These are phyloP conservation scores for Palaemon carinicauda DNA, from an alignment of 1,140 invertebrate species.

Conservation along the genomic window DNA sequence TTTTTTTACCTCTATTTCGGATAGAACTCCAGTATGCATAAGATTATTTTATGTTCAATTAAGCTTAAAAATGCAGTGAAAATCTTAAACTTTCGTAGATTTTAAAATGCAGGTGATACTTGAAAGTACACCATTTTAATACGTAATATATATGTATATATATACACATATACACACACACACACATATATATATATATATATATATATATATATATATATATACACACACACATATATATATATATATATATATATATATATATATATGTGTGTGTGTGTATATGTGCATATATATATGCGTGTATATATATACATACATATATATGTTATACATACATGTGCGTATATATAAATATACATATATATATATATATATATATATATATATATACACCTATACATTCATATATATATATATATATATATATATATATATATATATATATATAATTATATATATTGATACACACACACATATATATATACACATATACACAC, in stretches of 20 bases:
- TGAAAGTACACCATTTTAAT: too few species aligned
- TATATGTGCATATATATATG: not conserved
- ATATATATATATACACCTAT: not conserved
- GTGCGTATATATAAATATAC: not conserved
- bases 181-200: not conserved
- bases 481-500: too few species aligned
- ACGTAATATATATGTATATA: not conserved
- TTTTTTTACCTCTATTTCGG: too few species aligned
- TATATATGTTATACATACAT: too few species aligned
- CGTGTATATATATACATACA: not conserved
- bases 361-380: not conserved
- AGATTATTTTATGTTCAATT: too few species aligned
- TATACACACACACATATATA: not conserved
- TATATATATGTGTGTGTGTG: not conserved
- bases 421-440: conserved; percentile 2
- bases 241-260: not conserved
- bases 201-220: not conserved
- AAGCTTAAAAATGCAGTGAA: too few species aligned
- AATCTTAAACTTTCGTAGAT: too few species aligned
- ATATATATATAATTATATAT: not conserved
- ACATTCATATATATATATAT: not conserved
- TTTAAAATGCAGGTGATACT: too few species aligned
- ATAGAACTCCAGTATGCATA: too few species aligned
- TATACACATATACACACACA: not conserved
- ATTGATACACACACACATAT: not conserved